Evolutionary conservation across 2,797 vertebrate genomes (phyloP).

Genomic region (Propithecus perrieri): DNA sequence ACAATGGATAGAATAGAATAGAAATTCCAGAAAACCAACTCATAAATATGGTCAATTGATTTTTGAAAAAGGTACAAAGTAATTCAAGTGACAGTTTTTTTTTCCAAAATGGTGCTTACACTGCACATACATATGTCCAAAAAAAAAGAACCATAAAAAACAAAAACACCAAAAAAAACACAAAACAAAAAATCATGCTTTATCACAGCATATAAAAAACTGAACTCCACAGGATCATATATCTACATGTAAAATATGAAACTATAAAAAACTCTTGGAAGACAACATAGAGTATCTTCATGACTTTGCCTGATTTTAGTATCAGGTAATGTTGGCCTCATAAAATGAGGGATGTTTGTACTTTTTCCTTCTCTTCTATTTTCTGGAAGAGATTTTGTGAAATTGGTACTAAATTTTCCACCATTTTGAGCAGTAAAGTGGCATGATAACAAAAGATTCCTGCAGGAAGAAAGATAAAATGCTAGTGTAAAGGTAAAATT

Average conservation of each 20-base stretch:
- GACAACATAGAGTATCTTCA: not conserved
- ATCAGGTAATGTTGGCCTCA: not conserved
- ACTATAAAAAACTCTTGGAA: not conserved
- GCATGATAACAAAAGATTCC: not conserved
- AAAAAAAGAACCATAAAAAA: not conserved
- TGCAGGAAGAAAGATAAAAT: not conserved
- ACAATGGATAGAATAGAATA: not conserved
- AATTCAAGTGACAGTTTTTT: not conserved
- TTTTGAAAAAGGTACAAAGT: not conserved
- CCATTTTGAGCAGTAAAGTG: not conserved
- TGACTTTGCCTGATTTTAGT: not conserved
- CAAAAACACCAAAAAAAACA: not conserved
- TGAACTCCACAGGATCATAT: not conserved
- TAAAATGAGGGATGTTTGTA: not conserved
- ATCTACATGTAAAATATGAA: not conserved
- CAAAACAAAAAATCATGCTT: not conserved
- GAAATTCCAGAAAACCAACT: not conserved
- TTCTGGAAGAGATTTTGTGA: not conserved
- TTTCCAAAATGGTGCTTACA: not conserved
- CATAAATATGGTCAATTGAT: not conserved
- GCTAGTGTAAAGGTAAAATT: not conserved
- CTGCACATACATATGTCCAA: not conserved
- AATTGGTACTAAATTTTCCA: not conserved
- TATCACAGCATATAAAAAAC: not conserved
- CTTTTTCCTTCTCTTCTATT: not conserved